Evolutionary conservation across 2,113 vertebrate genomes (phyloP), one percentile per base, ranked within the genome.

Genomic region (Grammomys dolichurus): DNA sequence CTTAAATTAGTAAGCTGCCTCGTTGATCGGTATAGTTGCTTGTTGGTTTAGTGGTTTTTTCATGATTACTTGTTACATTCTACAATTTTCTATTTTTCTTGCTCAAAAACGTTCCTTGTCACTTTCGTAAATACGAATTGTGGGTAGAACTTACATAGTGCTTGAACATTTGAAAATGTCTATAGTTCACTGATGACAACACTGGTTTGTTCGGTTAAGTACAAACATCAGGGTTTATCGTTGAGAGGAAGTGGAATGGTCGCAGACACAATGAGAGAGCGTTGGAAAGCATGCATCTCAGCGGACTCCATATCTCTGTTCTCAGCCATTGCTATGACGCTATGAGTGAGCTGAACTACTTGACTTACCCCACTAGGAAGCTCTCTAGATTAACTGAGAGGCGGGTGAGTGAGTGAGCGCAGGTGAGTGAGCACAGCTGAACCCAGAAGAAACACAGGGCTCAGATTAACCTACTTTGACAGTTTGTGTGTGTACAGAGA

Each of bases 321-420:
- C n/a, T 43, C 0, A 0, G 12, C 24, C 81, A 63, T 31, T 2
- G n/a, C 24, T 63, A 7, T 43, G 81, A 17, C 5, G 0, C 31
- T 82, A 60, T 43, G 58, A 31, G n/a, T 43, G n/a, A 43, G 81
- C 58, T 26, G 4, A 14, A 7, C 58, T 13, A 81, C 19, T n/a
- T 36, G 78, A n/a, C 48, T 24, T n/a, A 58, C 4, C 4, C 33
- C 4, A 1, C 43, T 33, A 43, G n/a, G 58, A 63, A 31, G 56
- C n/a, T 60, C n/a, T 65, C 24, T 46, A 16, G 58, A 63, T 84
- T 43, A 63, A 20, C 81, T 9, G 56, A 60, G 54, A 40, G 56
- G 11, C 80, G 16, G 22, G 40, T 40, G 40, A 40, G 40, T 40
- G 40, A 40, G 40, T 28, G 56, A 63, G n/a, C 22, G 40, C 46